Percentiles rank a stretch among this genome's conserved stretches.
Conservation (phyloP, 2,888 invertebrate genomes). For the Gortyna flavago region DNA sequence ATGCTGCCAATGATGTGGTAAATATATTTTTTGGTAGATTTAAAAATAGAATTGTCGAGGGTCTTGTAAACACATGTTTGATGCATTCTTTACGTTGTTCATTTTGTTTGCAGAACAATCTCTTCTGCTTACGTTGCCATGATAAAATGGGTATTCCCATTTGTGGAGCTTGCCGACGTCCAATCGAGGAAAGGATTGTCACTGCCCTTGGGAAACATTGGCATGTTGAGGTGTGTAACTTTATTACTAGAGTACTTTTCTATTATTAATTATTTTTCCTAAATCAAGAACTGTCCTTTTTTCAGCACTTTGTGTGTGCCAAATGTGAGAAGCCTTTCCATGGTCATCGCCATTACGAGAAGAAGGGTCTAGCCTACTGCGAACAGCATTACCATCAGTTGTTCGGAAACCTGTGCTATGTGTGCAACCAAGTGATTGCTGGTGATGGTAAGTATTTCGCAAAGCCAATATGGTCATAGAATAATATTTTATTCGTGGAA, state of each 20-base stretch:
- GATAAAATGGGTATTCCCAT: slow-evolving; percentile 99
- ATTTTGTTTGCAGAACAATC: slow-evolving; percentile 92
- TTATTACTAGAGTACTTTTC: background rate
- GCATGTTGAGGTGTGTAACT: slow-evolving; percentile 96
- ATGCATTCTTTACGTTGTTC: background rate
- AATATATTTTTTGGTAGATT: slow-evolving; percentile 59
- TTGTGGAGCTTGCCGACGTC: slow-evolving; percentile 99
- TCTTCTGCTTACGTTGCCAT: slow-evolving; percentile 99
- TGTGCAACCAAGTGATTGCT: slow-evolving; percentile 99
- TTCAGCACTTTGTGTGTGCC: slow-evolving; percentile 99
- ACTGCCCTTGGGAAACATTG: slow-evolving; percentile 99
- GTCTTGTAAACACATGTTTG: background rate
- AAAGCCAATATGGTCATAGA: background rate
- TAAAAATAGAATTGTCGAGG: background rate
- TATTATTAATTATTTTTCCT: slow-evolving; percentile 1
- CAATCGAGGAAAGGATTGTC: slow-evolving; percentile 99
- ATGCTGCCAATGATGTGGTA: slow-evolving; percentile 96
- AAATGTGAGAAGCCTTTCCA: slow-evolving; percentile 99
- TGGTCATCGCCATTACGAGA: slow-evolving; percentile 99
- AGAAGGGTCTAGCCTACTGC: slow-evolving; percentile 99
- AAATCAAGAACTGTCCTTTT: slow-evolving; percentile 61
- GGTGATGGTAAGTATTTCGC: slow-evolving; percentile 95
- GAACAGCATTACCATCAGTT: slow-evolving; percentile 99
- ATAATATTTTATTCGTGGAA: background rate
- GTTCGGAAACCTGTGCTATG: slow-evolving; percentile 99